phyloP scores from a whole-genome alignment of 2,797 vertebrate genomes.

The Spheniscus humboldti region DNA sequence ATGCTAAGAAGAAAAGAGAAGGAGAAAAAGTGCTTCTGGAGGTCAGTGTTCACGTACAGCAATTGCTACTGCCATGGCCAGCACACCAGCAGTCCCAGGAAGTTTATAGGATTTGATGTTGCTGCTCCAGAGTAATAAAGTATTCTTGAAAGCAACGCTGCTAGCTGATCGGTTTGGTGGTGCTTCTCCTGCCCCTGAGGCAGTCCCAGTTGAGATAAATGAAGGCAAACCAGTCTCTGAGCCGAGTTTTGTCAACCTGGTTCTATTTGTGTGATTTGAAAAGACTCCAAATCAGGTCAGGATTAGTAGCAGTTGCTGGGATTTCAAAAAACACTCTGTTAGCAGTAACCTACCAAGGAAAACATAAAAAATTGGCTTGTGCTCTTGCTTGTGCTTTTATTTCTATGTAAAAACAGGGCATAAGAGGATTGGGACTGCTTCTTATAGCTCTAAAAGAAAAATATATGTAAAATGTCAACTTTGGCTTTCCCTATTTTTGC shows the following conservation, averaged over 20 bases:
- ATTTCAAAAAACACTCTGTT: background rate
- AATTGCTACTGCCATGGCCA: background rate
- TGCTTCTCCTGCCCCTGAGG: background rate
- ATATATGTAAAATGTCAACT: background rate
- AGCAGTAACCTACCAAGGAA: background rate
- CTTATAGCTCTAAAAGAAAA: background rate
- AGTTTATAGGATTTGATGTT: background rate
- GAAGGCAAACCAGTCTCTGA: background rate
- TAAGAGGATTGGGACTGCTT: background rate
- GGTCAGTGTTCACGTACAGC: background rate
- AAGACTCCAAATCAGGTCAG: slow-evolving; percentile 10
- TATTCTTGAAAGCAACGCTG: background rate
- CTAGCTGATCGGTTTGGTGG: background rate
- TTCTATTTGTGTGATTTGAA: slow-evolving; percentile 16
- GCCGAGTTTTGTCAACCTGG: background rate
- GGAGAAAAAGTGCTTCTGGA: background rate
- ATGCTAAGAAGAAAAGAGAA: background rate
- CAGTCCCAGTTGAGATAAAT: background rate
- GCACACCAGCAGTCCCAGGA: background rate
- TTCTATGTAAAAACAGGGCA: background rate
- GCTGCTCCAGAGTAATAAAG: background rate
- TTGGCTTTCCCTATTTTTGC: background rate
- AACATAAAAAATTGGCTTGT: background rate
- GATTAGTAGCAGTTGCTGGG: background rate
- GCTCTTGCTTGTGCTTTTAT: background rate